Percentiles rank a stretch among this genome's conserved stretches.
These are phyloP conservation scores for Cerastoderma edule DNA, from an alignment of 2,888 invertebrate species.

Conservation along the genomic window DNA sequence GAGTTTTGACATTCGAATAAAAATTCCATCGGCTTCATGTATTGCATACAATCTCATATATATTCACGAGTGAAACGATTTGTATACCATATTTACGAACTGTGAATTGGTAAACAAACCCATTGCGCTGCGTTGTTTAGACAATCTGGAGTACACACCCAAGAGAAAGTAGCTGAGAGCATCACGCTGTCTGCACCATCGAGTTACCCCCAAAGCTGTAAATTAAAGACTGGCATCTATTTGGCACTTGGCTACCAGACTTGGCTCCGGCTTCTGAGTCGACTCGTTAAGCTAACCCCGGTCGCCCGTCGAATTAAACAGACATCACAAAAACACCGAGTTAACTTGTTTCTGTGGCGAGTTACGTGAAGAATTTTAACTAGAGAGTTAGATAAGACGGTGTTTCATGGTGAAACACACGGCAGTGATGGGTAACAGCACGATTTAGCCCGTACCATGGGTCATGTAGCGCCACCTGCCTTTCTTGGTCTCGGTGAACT, in stretches of 20 bases:
- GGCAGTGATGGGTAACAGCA: slow-evolving; percentile 28
- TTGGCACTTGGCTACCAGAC: slow-evolving; percentile 43
- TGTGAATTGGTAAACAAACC: neutral
- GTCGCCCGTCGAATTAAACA: slow-evolving; percentile 38
- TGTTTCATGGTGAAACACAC: slow-evolving; percentile 37
- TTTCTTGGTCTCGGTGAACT: slow-evolving; percentile 17
- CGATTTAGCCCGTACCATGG: slow-evolving; percentile 38
- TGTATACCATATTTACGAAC: neutral
- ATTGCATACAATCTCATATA: too few relatives aligned
- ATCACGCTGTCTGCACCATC: neutral
- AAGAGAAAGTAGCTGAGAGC: neutral
- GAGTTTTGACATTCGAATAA: too few relatives aligned
- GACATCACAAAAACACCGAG: slow-evolving; percentile 30
- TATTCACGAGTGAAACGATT: too few relatives aligned
- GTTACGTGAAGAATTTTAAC: slow-evolving; percentile 32
- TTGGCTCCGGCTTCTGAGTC: slow-evolving; percentile 30
- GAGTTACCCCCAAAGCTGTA: slow-evolving; percentile 31
- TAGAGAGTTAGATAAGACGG: slow-evolving; percentile 29
- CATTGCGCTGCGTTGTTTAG: neutral
- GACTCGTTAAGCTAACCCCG: slow-evolving; percentile 37
- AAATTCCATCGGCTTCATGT: too few relatives aligned
- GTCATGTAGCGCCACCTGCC: slow-evolving; percentile 40
- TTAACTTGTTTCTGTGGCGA: slow-evolving; percentile 30
- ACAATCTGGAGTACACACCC: neutral
- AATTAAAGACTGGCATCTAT: slow-evolving; percentile 41